These are phyloP conservation scores for Caligus rogercresseyi DNA, from an alignment of 1,140 invertebrate genomes.

Conservation along the genomic window DNA sequence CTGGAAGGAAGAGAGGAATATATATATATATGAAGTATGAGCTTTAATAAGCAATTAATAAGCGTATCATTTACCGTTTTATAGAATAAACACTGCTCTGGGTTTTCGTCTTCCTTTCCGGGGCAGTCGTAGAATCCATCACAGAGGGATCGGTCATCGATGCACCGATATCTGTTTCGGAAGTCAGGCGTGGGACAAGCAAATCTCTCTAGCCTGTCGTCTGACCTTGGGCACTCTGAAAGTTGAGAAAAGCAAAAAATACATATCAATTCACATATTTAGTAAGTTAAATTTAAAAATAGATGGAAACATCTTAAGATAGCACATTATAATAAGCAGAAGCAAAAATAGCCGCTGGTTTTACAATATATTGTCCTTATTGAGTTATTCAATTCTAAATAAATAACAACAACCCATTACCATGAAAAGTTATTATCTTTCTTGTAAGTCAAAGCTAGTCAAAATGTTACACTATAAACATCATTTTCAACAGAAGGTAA, in stretches of 20 bases:
- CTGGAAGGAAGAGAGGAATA: slow-evolving; percentile 43
- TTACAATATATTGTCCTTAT: no score
- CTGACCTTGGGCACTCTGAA: slow-evolving; percentile 77
- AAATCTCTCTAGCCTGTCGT: slow-evolving; percentile 81
- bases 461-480: no score
- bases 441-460: no score
- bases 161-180: slow-evolving; percentile 76
- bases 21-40: not conserved
- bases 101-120: slow-evolving; percentile 73
- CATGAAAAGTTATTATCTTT: no score
- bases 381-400: no score
- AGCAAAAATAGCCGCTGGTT: no score
- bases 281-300: no score
- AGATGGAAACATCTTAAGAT: no score
- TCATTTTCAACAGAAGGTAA: no score
- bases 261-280: slow-evolving; percentile 6
- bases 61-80: slow-evolving; percentile 55
- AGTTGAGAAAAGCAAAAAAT: slow-evolving; percentile 23
- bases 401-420: no score
- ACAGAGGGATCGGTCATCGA: slow-evolving; percentile 84
- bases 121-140: slow-evolving; percentile 88
- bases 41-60: not conserved
- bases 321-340: no score
- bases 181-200: slow-evolving; percentile 75
- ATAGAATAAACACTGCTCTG: slow-evolving; percentile 85